These are phyloP conservation scores for Tanypteryx hageni DNA, from an alignment of 2,888 invertebrate genomes.

Conservation along the genomic window DNA sequence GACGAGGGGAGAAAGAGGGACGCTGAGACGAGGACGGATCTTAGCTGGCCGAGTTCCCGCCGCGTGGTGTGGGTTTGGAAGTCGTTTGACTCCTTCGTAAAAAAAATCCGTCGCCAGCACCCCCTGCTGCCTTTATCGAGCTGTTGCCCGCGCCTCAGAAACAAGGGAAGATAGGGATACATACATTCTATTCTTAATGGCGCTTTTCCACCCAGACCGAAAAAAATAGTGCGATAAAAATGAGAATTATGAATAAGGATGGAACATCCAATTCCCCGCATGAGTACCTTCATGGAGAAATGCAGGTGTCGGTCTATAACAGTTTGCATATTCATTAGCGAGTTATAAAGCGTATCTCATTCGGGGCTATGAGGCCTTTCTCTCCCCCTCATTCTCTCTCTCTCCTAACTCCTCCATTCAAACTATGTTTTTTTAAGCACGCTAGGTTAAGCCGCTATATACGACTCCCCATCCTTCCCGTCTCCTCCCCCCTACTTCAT, in stretches of 20 bases:
- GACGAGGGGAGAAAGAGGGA: too few species aligned
- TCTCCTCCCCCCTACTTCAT: not conserved
- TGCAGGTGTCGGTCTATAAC: constrained; percentile 28
- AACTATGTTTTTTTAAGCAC: not conserved
- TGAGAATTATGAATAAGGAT: constrained; percentile 35
- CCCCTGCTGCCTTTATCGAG: constrained; percentile 32
- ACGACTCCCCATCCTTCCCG: not conserved
- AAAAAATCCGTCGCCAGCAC: not conserved
- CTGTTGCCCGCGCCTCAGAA: constrained; percentile 23
- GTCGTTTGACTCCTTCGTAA: constrained; percentile 12
- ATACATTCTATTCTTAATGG: constrained; percentile 21
- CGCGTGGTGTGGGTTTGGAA: constrained; percentile 20
- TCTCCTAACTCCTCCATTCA: not conserved
- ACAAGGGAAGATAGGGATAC: constrained; percentile 17
- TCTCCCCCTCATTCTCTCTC: not conserved
- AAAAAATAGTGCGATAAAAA: constrained; percentile 16
- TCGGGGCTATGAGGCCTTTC: not conserved
- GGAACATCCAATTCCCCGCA: constrained; percentile 19
- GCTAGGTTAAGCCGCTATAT: not conserved
- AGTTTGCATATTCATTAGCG: constrained; percentile 28
- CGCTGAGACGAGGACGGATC: not conserved
- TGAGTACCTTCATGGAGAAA: constrained; percentile 8
- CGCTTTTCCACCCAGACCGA: not conserved
- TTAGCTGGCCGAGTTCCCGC: not conserved
- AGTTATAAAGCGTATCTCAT: constrained; percentile 6